Conservation (phyloP, 2,797 vertebrate species). For the Botia almorhae region DNA sequence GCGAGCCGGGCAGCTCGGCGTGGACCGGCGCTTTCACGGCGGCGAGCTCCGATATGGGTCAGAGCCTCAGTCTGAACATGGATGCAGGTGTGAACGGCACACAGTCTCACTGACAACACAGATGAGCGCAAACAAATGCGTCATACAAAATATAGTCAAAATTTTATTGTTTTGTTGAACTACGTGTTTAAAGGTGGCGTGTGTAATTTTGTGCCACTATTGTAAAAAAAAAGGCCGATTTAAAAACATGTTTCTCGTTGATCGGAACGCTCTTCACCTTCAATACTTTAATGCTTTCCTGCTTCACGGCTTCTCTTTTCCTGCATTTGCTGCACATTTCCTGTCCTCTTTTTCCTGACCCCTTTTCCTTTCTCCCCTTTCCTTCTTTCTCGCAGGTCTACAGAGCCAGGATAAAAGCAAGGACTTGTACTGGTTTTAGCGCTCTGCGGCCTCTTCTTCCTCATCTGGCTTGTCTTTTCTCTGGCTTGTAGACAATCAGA, state of each 20-base stretch:
- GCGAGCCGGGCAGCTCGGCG: conserved; percentile 78
- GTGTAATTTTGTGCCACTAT: not conserved
- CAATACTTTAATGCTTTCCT: conserved; percentile 47
- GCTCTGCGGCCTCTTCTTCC: conserved; percentile 69
- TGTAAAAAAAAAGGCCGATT: too few species aligned
- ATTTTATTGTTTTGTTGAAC: not conserved
- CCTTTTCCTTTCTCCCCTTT: conserved; percentile 67
- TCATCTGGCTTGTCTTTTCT: conserved; percentile 77
- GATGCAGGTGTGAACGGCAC: conserved; percentile 85
- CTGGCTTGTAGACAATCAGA: conserved; percentile 73
- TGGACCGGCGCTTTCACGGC: conserved; percentile 88
- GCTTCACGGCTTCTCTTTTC: conserved; percentile 49
- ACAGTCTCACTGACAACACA: not conserved
- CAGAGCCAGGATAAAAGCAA: conserved; percentile 96
- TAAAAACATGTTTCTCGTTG: too few species aligned
- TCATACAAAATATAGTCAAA: not conserved
- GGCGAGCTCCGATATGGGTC: conserved; percentile 84
- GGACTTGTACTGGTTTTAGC: conserved; percentile 98
- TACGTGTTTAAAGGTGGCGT: not conserved
- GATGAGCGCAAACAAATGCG: not conserved
- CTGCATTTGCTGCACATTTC: conserved; percentile 43
- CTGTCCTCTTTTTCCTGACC: conserved; percentile 45
- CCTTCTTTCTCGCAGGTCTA: conserved; percentile 89
- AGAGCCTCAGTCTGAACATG: conserved; percentile 86
- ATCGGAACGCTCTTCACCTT: conserved; percentile 13